Base-by-base conservation (phyloP, 2,797 vertebrate species). In the Chelon auratus region DNA sequence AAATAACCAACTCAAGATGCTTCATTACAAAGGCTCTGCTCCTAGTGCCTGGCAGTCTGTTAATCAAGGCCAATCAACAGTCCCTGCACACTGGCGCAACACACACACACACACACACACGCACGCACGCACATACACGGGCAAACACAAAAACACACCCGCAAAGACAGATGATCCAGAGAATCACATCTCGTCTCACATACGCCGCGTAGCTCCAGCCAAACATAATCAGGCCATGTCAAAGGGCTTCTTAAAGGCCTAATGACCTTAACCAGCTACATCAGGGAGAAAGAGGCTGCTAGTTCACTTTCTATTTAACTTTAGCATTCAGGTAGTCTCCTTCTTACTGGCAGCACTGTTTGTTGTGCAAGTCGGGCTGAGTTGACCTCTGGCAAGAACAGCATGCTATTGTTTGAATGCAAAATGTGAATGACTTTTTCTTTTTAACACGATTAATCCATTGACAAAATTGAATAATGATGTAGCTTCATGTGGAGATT, bases 1-100 rank as follows among this genome's bases (percentile, higher is more conserved):
- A 82, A 80, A 86, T 94, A 94, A 94, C 91, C 74, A 91, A 86
- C 89, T 94, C 94, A 94, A 93, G 90, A 94, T 93, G 92, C 87
- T 51, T 61, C 58, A 70, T 79, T 77, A 83, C 63, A 83, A 75
- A 78, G 72, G 56, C 81, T 85, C 83, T 86, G 74, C 76, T 73
- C 76, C 75, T 75, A 82, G 78, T 74, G 75, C 80, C 80, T 78
- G 64, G 79, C 67, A 76, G 88, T 85, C 84, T 81, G 82, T 88
- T 91, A 91, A 92, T 93, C 92, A 94, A 84, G 69, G 77, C 84
- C 91, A 93, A 93, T 93, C 92, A 93, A 83, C 87, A 86, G 83
- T 64, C 86, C 64, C 67, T 62, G 36, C 81, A 80, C 75, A 74
- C 81, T 67, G 68, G 51, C 51, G 71, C 73, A 80, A 73, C 69